These are phyloP conservation scores for Periophthalmus magnuspinnatus DNA, from an alignment of 2,797 vertebrate species.

Conservation along the genomic window DNA sequence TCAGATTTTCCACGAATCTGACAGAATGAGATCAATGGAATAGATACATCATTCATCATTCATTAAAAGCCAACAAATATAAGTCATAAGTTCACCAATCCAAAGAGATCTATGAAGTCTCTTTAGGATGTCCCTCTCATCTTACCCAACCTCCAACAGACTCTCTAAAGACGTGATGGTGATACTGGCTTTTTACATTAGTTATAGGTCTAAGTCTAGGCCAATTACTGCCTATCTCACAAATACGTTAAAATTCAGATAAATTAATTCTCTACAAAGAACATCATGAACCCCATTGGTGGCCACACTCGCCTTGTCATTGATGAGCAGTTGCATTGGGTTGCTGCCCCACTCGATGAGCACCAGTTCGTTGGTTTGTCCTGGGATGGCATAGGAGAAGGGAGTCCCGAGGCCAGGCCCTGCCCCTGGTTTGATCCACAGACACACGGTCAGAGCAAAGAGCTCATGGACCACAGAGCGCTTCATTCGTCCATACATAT, in stretches of 20 bases:
- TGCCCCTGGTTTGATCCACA: slow-evolving; percentile 80
- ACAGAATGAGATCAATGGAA: slow-evolving; percentile 30
- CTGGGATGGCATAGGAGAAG: slow-evolving; percentile 84
- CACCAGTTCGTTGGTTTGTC: slow-evolving; percentile 86
- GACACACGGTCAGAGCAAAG: slow-evolving; percentile 83
- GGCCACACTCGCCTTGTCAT: slow-evolving; percentile 74
- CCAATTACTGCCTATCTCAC: not conserved
- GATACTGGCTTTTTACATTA: too few relatives aligned
- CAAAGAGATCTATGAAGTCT: too few relatives aligned
- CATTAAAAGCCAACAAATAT: not conserved
- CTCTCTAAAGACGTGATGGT: too few relatives aligned
- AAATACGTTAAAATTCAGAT: not conserved
- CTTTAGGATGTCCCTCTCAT: too few relatives aligned
- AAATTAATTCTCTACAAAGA: not conserved
- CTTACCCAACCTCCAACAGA: too few relatives aligned
- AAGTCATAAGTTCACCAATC: too few relatives aligned
- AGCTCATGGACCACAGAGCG: slow-evolving; percentile 78
- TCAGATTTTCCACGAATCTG: slow-evolving; percentile 38
- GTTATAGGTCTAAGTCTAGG: too few relatives aligned
- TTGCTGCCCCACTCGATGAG: slow-evolving; percentile 86
- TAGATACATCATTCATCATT: slow-evolving; percentile 20
- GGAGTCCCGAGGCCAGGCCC: slow-evolving; percentile 82
- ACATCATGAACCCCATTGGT: not conserved
- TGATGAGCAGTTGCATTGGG: slow-evolving; percentile 85
- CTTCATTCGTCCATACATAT: slow-evolving; percentile 82